Evolutionary conservation across 1,140 invertebrate species (phyloP), one percentile per base, ranked within the genome.

Genomic region (Homalodisca vitripennis): DNA sequence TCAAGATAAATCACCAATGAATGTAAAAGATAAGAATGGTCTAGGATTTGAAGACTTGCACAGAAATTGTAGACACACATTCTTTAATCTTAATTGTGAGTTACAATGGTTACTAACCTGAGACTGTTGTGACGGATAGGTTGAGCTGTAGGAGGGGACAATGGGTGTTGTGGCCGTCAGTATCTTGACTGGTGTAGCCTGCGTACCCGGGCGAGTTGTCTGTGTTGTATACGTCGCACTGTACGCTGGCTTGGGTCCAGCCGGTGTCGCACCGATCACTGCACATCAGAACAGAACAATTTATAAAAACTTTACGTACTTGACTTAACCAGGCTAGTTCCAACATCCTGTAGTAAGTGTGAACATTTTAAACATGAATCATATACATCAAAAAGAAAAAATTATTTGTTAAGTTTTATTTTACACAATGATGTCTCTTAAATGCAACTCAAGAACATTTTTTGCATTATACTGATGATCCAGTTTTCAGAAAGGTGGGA

Each of bases 221-320:
- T 86, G 85, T 77, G 86, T 79, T 87, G 88, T 34, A 84, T 87
- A 75, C 84, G 85, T 85, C 0, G 86, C 85, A 73, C 85, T 86
- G 74, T 88, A 88, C 13, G 86, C 85, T 60, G 69, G 51, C 24
- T 67, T 70, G 29, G 53, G 55, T 10, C 55, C 65, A 32, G 69
- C 69, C 30, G 57, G 55, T 69, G 53, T 69, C 27, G 26, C 41
- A 70, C 27, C 41, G 29, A 67, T 67, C 34, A 67, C 63, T 53
- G 48, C 3, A 51, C 13, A 57, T 51, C 48, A 30, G 24, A 30
- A 57, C 48, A 68, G 6, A 3, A 10, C 34, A 20, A 46, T 47
- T 69, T 48, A n/a, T n/a, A n/a, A n/a, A n/a, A n/a, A n/a, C n/a
- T n/a, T n/a, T n/a, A n/a, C n/a, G n/a, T n/a, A n/a, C n/a, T n/a